phyloP scores from a whole-genome alignment of 2,113 vertebrate species.

The Zingel zingel region DNA sequence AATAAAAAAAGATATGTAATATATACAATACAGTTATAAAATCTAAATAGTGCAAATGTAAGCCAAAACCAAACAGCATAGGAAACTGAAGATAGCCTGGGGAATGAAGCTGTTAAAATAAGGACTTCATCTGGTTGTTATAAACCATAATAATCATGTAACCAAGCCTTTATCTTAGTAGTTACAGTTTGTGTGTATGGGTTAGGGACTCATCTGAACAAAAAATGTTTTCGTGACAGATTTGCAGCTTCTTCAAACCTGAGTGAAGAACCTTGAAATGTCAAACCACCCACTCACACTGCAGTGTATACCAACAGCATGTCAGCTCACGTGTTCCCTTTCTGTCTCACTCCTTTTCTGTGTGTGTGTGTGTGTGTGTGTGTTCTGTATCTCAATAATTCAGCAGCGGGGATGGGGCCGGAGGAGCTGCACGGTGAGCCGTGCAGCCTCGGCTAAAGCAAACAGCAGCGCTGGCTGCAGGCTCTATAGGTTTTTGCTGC shows the following conservation, averaged over 20 bases:
- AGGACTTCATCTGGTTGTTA: background rate
- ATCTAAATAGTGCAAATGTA: no score
- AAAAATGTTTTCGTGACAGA: background rate
- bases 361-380: background rate
- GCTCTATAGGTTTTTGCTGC: constrained; percentile 33
- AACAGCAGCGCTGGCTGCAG: constrained; percentile 29
- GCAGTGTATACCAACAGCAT: constrained; percentile 5
- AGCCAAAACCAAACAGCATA: no score
- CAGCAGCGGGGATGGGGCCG: constrained; percentile 12
- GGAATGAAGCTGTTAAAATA: no score
- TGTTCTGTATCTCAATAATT: constrained; percentile 51
- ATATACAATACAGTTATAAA: no score
- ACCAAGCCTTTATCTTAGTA: no score
- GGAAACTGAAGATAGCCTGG: no score
- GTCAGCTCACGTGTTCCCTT: constrained; percentile 3
- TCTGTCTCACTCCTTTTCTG: background rate
- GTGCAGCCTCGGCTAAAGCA: constrained; percentile 29
- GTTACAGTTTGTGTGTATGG: no score
- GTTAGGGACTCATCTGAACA: background rate
- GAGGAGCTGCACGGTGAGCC: constrained; percentile 33
- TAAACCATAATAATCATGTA: background rate
- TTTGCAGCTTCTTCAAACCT: background rate
- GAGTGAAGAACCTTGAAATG: background rate
- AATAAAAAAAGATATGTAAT: no score
- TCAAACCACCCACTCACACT: background rate